These are phyloP conservation scores for Hydrozoanthus tunicans DNA, from an alignment of 64 coral and sea anemone genomes.

Conservation along the genomic window DNA sequence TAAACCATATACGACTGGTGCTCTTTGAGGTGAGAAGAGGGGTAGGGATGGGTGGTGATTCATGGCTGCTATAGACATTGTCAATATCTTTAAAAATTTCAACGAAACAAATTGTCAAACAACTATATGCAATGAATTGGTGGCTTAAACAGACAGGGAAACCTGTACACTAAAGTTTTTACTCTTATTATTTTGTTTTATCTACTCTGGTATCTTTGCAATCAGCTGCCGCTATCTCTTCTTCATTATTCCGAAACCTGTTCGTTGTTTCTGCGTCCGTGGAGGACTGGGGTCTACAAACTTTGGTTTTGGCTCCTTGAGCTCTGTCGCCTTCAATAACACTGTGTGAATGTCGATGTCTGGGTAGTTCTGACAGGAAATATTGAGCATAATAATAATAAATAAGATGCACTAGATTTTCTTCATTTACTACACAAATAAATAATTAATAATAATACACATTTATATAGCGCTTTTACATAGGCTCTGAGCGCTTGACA, in stretches of 20 bases:
- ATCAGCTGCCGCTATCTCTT: slow-evolving; percentile 38
- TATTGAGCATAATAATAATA: not conserved
- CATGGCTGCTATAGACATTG: too few relatives aligned
- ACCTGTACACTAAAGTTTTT: not conserved
- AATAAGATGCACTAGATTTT: not conserved
- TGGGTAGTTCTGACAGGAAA: slow-evolving; percentile 59
- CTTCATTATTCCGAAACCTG: slow-evolving; percentile 38
- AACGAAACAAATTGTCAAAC: too few relatives aligned
- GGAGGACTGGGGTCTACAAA: slow-evolving; percentile 31
- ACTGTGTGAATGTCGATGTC: slow-evolving; percentile 65
- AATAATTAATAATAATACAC: too few relatives aligned
- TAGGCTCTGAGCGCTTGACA: too few relatives aligned
- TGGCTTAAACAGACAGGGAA: too few relatives aligned
- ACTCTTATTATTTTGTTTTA: not conserved
- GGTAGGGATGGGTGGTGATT: too few relatives aligned
- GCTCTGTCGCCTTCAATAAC: slow-evolving; percentile 56
- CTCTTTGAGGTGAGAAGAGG: too few relatives aligned
- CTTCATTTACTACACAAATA: not conserved
- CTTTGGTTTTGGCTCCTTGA: slow-evolving; percentile 13
- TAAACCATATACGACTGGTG: too few relatives aligned
- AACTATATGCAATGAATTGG: too few relatives aligned
- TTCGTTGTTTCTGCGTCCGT: slow-evolving; percentile 15
- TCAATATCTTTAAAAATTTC: too few relatives aligned
- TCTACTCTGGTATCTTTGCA: not conserved
- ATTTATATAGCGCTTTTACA: too few relatives aligned